Conservation (phyloP, 53 echinoderm and acorn worm species). For the Mesocentrotus franciscanus region DNA sequence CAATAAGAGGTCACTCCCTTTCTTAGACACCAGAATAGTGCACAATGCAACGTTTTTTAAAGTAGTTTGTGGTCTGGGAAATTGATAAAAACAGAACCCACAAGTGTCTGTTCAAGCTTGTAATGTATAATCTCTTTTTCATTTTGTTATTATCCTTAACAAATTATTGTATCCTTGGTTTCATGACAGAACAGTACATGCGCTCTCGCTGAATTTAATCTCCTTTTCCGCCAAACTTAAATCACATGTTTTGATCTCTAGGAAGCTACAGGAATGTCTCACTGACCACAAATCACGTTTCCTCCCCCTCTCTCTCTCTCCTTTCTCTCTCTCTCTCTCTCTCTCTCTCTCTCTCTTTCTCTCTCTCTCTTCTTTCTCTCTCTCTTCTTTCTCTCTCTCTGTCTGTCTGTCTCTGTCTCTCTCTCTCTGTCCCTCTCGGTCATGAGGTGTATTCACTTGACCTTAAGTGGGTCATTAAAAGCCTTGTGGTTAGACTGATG, state of each 20-base stretch:
- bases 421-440: no score
- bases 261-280: neutral
- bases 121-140: neutral
- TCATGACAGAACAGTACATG: neutral
- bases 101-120: neutral
- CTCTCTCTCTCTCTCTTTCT: neutral
- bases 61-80: neutral
- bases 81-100: neutral
- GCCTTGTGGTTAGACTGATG: neutral
- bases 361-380: no score
- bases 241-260: neutral
- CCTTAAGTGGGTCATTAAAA: neutral
- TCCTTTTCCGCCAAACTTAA: neutral
- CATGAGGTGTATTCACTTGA: neutral
- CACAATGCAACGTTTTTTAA: neutral
- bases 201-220: neutral
- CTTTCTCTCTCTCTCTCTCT: neutral
- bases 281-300: neutral
- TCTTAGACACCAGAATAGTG: neutral
- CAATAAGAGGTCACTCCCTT: neutral
- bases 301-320: neutral
- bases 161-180: neutral
- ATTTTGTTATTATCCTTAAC: neutral
- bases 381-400: neutral
- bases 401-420: no score